These are phyloP conservation scores for Hedya salicella DNA, from an alignment of 2,888 invertebrate species.

Conservation along the genomic window DNA sequence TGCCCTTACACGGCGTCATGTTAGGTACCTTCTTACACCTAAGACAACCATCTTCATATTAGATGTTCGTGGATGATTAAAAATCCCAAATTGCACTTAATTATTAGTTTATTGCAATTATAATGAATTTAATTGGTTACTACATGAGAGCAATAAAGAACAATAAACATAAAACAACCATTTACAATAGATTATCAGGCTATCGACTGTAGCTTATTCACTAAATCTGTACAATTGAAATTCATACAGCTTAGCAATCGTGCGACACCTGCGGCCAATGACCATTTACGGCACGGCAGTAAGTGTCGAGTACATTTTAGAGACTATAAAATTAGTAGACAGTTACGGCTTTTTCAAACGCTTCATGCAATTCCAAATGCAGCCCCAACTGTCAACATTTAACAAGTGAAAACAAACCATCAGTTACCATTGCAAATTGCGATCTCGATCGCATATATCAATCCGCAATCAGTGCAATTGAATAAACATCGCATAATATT, in stretches of 20 bases:
- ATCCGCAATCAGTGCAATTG: conserved; percentile 17
- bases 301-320: neutral
- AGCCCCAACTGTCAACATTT: neutral
- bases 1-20: too few species aligned
- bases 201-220: too few species aligned
- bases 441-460: conserved; percentile 33
- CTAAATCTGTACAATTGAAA: neutral
- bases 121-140: too few species aligned
- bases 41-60: too few species aligned
- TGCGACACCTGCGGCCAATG: neutral
- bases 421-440: conserved; percentile 21
- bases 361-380: neutral
- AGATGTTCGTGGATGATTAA: too few species aligned
- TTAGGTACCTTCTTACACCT: too few species aligned
- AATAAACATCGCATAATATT: conserved; percentile 24
- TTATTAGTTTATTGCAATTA: too few species aligned
- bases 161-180: too few species aligned
- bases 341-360: neutral
- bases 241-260: neutral
- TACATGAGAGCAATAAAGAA: too few species aligned
- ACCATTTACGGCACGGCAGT: neutral
- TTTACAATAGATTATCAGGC: too few species aligned
- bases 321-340: neutral
- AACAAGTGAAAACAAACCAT: conserved; percentile 5
- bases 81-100: too few species aligned